Percentiles rank a stretch among this genome's conserved stretches.
phyloP scores from a whole-genome alignment of 2,113 vertebrate species.

The Larimichthys crocea region DNA sequence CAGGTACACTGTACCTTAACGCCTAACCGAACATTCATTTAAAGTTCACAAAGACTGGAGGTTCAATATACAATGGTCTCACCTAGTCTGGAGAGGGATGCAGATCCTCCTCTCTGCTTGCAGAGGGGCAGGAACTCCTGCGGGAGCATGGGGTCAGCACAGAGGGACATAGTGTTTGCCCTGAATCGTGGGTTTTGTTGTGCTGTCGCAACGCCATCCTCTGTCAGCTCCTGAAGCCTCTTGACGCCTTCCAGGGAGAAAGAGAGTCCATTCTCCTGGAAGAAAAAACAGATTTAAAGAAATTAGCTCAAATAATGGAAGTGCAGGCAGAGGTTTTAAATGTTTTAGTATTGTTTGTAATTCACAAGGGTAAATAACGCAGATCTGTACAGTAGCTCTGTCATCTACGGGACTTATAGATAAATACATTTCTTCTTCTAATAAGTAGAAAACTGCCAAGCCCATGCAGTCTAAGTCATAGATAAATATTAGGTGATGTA shows the following conservation, averaged over 20 bases:
- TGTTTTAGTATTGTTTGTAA: not conserved
- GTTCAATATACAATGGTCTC: constrained; percentile 34
- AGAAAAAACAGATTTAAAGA: not conserved
- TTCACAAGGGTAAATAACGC: not conserved
- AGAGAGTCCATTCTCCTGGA: constrained; percentile 85
- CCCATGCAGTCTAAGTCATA: not conserved
- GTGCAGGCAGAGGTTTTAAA: not conserved
- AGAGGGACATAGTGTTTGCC: constrained; percentile 45
- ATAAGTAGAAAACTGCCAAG: not conserved
- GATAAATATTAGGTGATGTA: constrained; percentile 1
- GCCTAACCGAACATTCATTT: not conserved
- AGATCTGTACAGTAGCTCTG: not conserved
- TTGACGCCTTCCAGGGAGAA: constrained; percentile 87
- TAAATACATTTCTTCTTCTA: not conserved
- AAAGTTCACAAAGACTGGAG: too few relatives aligned
- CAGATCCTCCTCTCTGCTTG: constrained; percentile 63
- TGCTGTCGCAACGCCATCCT: not conserved
- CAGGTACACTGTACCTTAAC: not conserved
- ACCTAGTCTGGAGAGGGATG: constrained; percentile 83
- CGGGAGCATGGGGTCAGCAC: constrained; percentile 80
- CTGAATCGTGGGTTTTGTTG: constrained; percentile 42
- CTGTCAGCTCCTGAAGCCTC: constrained; percentile 82
- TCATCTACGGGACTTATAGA: not conserved
- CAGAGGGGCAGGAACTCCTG: constrained; percentile 85
- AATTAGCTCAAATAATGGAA: not conserved